Conservation (phyloP, 2,113 vertebrate species). For the Gorsachius goisagi region DNA sequence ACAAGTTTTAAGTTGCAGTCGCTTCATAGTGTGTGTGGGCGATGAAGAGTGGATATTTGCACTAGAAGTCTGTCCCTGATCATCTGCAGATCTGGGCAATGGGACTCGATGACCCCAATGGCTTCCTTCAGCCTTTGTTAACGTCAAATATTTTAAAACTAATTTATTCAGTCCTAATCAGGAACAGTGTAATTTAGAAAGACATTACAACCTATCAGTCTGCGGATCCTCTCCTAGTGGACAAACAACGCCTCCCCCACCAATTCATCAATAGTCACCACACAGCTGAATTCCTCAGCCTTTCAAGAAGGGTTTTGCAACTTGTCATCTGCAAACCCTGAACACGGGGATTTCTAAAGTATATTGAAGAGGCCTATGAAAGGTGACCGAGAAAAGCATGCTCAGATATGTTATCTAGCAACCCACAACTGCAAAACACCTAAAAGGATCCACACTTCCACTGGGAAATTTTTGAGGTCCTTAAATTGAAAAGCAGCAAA, state of each 20-base stretch:
- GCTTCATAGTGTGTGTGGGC: accelerated
- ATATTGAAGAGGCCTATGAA: neutral
- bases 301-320: neutral
- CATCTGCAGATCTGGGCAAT: neutral
- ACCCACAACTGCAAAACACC: neutral
- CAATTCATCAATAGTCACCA: neutral
- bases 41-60: neutral
- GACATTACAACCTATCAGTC: neutral
- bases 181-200: neutral
- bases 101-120: neutral
- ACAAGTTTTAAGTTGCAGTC: neutral
- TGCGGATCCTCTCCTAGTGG: neutral
- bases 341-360: neutral
- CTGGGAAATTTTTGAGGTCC: neutral
- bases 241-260: neutral
- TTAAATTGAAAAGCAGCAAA: neutral
- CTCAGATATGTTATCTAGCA: neutral
- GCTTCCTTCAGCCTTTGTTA: neutral
- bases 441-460: neutral
- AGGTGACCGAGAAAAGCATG: neutral
- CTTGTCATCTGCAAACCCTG: neutral
- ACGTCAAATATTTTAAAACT: neutral
- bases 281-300: neutral
- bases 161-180: neutral
- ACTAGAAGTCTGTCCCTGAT: neutral